A percentile compares a stretch with the other conserved stretches of the same genome.
These are phyloP conservation scores for Melipona bicolor DNA, from an alignment of 2,888 invertebrate genomes.

Conservation along the genomic window DNA sequence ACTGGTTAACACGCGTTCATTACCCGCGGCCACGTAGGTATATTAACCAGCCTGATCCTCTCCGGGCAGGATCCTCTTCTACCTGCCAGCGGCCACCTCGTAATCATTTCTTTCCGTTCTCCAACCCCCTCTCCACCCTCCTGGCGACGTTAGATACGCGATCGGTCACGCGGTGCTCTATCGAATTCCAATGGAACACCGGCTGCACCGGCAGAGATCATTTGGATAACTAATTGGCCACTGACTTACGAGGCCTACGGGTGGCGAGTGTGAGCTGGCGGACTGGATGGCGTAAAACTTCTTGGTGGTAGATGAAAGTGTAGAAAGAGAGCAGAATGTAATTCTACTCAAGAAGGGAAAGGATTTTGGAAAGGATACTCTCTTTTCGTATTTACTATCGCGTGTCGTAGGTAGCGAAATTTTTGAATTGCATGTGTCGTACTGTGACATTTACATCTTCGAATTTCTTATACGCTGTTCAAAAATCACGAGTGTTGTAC, in stretches of 20 bases:
- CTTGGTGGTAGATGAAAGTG: too few species aligned
- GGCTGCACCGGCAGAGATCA: conserved; percentile 3
- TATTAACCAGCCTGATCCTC: conserved; percentile 53
- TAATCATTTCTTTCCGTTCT: conserved; percentile 55
- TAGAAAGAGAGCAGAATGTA: too few species aligned
- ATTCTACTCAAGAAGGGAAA: too few species aligned
- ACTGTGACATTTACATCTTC: too few species aligned
- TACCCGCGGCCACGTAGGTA: conserved; percentile 53
- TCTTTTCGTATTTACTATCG: too few species aligned
- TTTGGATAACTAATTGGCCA: conserved; percentile 44
- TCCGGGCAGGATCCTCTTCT: conserved; percentile 40
- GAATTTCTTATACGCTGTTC: too few species aligned
- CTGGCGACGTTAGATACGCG: conserved; percentile 35
- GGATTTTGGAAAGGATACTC: too few species aligned
- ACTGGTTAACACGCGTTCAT: conserved; percentile 69
- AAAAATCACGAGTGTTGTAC: too few species aligned
- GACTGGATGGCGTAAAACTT: background rate
- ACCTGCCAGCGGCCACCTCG: conserved; percentile 49
- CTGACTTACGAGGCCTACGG: background rate
- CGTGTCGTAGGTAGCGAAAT: too few species aligned
- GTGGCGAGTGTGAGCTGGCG: background rate
- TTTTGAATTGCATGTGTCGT: too few species aligned
- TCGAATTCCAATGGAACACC: conserved; percentile 45
- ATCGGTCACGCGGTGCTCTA: conserved; percentile 31
- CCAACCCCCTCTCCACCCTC: background rate